Evolutionary conservation across 2,888 invertebrate species (phyloP).

Genomic region (Lepidocyrtinus sp.): DNA sequence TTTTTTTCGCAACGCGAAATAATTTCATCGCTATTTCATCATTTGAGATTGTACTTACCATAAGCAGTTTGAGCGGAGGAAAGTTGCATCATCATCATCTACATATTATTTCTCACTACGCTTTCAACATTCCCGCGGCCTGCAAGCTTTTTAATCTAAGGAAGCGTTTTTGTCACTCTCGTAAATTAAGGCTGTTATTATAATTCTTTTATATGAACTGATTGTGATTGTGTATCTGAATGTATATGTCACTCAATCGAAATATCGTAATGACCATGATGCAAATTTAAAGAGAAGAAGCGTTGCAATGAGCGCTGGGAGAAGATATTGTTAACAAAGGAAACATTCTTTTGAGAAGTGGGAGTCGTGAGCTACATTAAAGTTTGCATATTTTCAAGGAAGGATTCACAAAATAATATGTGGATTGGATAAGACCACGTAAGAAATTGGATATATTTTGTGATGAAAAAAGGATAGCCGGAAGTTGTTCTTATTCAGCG

Average conservation of each 20-base stretch:
- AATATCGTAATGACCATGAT: slow-evolving; percentile 8
- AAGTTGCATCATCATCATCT: slow-evolving; percentile 12
- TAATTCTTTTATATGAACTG: background rate
- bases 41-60: background rate
- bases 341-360: background rate
- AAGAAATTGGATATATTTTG: background rate
- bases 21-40: slow-evolving; percentile 4
- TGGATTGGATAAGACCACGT: background rate
- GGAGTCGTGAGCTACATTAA: background rate
- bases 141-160: background rate
- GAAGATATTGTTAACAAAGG: no score
- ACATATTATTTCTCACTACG: slow-evolving; percentile 1
- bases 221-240: background rate
- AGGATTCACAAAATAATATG: background rate
- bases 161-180: slow-evolving; percentile 12
- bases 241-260: slow-evolving; percentile 13
- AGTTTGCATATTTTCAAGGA: background rate
- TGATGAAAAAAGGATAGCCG: slow-evolving; percentile 27
- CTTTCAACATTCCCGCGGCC: background rate
- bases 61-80: background rate
- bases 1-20: background rate
- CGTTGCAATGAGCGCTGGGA: no score
- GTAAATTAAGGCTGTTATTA: slow-evolving; percentile 34
- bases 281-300: slow-evolving; percentile 6
- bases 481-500: slow-evolving; percentile 29